Evolutionary conservation across 1,140 invertebrate species (phyloP), one percentile per base, ranked within the genome.

Genomic region (Philopotamus ludificatus): DNA sequence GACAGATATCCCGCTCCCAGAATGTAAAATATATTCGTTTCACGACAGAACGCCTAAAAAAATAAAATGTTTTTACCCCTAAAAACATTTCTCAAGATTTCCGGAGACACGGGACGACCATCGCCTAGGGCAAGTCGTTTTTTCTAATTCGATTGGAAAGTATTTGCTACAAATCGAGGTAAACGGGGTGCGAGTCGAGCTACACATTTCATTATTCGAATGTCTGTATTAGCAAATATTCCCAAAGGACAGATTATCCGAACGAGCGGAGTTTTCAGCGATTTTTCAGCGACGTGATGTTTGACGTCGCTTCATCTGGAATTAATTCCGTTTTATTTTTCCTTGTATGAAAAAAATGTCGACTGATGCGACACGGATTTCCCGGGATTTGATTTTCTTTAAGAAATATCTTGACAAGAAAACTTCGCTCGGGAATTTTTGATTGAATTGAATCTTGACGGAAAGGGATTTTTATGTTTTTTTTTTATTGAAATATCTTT

Each of bases 291-390:
- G 22, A n/a, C n/a, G n/a, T n/a, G n/a, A n/a, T 34, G 51, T 54
- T 25, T 39, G 39, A 44, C 39, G 39, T 58, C 55, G 45, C 16
- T 26, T 58, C 55, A 39, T 15, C 55, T 21, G 55, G 55, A 58
- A 58, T 58, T 58, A 58, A 58, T 58, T 58, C 23, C 34, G 9
- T 23, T 58, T 58, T 58, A 25, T 55, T 55, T 23, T 15, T 18
- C 41, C 41, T 39, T 34, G 26, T 55, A 55, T 15, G 53, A 41
- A 50, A 55, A 55, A 55, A n/a, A n/a, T n/a, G n/a, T n/a, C n/a
- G n/a, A n/a, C n/a, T n/a, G n/a, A n/a, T n/a, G n/a, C n/a, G n/a
- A n/a, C n/a, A n/a, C n/a, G n/a, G n/a, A n/a, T n/a, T n/a, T n/a
- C n/a, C n/a, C n/a, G n/a, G n/a, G n/a, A n/a, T n/a, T n/a, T n/a